Evolutionary conservation across 2,888 invertebrate genomes (phyloP).

Genomic region (Pseudococcus longispinus): DNA sequence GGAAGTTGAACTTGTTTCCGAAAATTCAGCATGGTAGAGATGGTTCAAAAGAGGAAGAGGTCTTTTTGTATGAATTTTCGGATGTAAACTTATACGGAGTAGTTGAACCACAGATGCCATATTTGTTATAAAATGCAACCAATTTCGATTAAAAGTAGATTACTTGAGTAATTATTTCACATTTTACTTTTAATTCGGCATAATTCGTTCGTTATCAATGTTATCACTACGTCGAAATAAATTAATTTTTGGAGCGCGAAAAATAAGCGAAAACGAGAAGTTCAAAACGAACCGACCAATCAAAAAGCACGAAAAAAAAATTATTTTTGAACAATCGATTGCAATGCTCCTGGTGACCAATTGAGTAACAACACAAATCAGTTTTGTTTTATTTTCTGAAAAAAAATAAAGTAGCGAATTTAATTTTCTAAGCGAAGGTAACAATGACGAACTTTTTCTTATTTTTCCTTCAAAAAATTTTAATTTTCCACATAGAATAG

Average conservation of each 20-base stretch:
- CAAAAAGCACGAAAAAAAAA: not conserved
- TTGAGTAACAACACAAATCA: not conserved
- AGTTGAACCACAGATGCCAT: not conserved
- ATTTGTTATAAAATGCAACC: not conserved
- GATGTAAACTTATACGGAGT: not conserved
- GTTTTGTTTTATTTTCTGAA: not conserved
- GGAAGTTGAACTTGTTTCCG: not conserved
- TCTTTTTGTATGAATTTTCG: not conserved
- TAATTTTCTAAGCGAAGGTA: not conserved
- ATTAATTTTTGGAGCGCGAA: not conserved
- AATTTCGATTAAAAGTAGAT: not conserved
- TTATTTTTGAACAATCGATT: not conserved
- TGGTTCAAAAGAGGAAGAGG: not conserved
- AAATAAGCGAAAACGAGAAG: not conserved
- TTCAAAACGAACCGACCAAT: not conserved
- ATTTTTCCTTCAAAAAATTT: conserved; percentile 17
- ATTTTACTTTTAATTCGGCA: not conserved
- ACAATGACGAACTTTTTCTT: not conserved
- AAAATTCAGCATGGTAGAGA: not conserved
- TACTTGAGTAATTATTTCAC: not conserved
- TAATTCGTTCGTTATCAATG: too few species aligned
- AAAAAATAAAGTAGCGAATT: not conserved
- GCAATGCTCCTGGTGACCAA: not conserved
- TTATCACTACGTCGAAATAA: too few species aligned
- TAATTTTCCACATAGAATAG: not conserved